Percentiles rank a stretch among this genome's conserved stretches.
phyloP scores from a whole-genome alignment of 1,140 invertebrate genomes.

The Medauroidea extradentata region DNA sequence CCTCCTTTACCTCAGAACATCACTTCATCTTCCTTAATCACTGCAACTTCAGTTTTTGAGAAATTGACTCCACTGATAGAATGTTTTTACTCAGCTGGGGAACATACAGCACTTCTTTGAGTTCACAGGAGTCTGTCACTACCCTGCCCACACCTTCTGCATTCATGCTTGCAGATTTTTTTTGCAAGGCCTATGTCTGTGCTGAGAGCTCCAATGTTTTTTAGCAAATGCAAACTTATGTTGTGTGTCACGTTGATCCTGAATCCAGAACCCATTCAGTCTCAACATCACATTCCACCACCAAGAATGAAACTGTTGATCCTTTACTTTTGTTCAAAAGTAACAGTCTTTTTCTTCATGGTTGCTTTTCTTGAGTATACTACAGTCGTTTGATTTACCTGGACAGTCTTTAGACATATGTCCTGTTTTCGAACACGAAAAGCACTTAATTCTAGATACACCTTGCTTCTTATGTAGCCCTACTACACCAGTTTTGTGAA shows the following conservation, averaged over 20 bases:
- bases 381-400: background rate
- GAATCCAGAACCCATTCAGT: slow-evolving; percentile 5
- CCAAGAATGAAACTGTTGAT: background rate
- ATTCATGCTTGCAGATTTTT: slow-evolving; percentile 1
- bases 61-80: background rate
- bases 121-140: background rate
- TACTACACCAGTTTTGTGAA: background rate
- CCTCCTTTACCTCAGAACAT: too few species aligned
- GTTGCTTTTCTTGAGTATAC: background rate
- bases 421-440: background rate
- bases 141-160: background rate
- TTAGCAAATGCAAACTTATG: background rate
- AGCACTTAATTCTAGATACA: background rate
- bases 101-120: slow-evolving; percentile 1
- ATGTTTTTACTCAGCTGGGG: background rate
- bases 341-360: background rate
- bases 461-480: background rate
- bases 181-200: background rate
- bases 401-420: background rate
- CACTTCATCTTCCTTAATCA: too few species aligned
- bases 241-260: background rate
- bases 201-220: background rate
- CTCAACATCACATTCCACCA: background rate
- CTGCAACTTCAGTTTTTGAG: too few species aligned
- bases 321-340: background rate